Base-by-base conservation (phyloP, 30 jellyfish, hydroid and myxozoan genomes). In the Hydra vulgaris region DNA sequence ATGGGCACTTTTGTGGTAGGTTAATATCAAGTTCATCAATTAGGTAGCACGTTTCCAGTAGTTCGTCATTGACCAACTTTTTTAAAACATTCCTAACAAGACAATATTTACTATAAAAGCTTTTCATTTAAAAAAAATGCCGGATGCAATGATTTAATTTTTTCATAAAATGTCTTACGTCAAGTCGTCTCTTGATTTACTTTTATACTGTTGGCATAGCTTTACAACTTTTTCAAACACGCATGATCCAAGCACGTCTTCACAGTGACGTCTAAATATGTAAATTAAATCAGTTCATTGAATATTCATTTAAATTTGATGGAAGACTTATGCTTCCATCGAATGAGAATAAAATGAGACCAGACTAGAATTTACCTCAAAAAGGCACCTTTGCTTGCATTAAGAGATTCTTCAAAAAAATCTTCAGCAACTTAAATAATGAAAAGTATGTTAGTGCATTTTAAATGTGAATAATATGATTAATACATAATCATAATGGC, bases 41-140 rank as follows among this genome's bases (percentile, higher is more conserved):
- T 12, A 89, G 92, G 70, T 73, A 84, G 40, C 96, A 89, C 21
- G 95, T 70, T n/a, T 89, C 96, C 17, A 89, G 87, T 88, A 81
- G 54, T 23, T 78, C 95, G 54, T 85, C 70, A 16, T 95, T 91
- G 74, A 91, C 96, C 23, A 84, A 81, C 54, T 89, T 82, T 80
- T 84, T 88, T 70, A 89, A 84, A 52, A 77, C 92, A 4, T 89
- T 88, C 79, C 96, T 89, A 61, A 27, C 12, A n/a, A n/a, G n/a
- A n/a, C n/a, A n/a, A n/a, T n/a, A n/a, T n/a, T n/a, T n/a, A n/a
- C n/a, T n/a, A n/a, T n/a, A n/a, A n/a, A n/a, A n/a, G n/a, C n/a
- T n/a, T n/a, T n/a, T n/a, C n/a, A n/a, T n/a, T n/a, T n/a, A n/a
- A n/a, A n/a, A n/a, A n/a, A n/a, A n/a, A n/a, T n/a, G n/a, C n/a